These are phyloP conservation scores for Hoplostethus atlanticus DNA, from an alignment of 2,797 vertebrate genomes.

Conservation along the genomic window DNA sequence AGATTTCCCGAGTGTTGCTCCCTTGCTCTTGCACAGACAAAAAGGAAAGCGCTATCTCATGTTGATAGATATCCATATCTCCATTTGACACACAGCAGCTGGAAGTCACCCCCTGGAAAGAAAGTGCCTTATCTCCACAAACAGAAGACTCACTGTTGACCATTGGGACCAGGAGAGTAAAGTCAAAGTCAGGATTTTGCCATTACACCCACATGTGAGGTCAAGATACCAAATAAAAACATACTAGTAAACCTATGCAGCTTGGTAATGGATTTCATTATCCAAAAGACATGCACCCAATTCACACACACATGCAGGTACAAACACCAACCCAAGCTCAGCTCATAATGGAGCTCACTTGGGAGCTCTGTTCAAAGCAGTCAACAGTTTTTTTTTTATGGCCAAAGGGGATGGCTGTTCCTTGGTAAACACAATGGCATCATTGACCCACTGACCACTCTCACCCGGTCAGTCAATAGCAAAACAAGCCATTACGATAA, in stretches of 20 bases:
- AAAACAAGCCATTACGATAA: constrained; percentile 46
- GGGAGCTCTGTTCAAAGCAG: constrained; percentile 17
- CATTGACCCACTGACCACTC: constrained; percentile 73
- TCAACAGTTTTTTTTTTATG: constrained; percentile 41
- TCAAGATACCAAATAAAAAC: constrained; percentile 23
- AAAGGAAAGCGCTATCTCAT: constrained; percentile 60
- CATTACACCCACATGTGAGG: constrained; percentile 4
- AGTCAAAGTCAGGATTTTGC: constrained; percentile 37
- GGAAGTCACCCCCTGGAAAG: constrained; percentile 74
- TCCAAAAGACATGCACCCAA: neutral
- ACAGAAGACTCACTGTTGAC: constrained; percentile 61
- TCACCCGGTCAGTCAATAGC: constrained; percentile 55
- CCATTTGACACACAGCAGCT: constrained; percentile 59
- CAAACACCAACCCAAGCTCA: neutral
- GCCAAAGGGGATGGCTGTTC: constrained; percentile 61
- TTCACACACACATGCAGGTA: neutral
- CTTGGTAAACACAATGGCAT: constrained; percentile 76
- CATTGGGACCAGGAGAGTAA: constrained; percentile 30
- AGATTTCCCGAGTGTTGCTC: constrained; percentile 50
- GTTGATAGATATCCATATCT: constrained; percentile 65
- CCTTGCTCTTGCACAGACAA: constrained; percentile 59
- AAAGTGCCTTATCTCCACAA: constrained; percentile 70
- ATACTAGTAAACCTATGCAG: neutral
- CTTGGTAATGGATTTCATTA: neutral
- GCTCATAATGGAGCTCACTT: neutral